Evolutionary conservation across 1,140 invertebrate species (phyloP), one percentile per base, ranked within the genome.

Genomic region (Bombyx mori): DNA sequence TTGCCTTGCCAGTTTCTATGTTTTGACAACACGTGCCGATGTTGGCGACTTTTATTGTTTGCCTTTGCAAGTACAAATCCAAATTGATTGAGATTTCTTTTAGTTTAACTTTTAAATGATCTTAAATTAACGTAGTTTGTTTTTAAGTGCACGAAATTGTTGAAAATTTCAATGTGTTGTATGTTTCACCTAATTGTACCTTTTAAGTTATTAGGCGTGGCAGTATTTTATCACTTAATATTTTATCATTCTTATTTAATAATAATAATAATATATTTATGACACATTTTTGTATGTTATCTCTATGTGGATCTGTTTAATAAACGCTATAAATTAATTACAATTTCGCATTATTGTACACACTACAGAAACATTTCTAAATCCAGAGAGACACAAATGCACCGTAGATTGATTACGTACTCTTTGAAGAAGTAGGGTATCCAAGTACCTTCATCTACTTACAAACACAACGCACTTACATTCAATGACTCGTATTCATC

Each of bases 1-100:
- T 82, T 81, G 82, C 73, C 79, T 84, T 82, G 82, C 82, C 82
- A 81, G 79, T 84, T 77, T 86, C 82, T 86, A 86, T 86, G 82
- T 84, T 83, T 77, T 82, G 72, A 77, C 71, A 80, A 75, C 75
- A 83, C 77, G 12, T 81, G 79, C 79, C 81, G 77, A 77, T 79
- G 73, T 79, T 79, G 65, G 73, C 75, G 72, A 80, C 75, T 73
- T 78, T 79, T 79, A 79, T 68, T 80, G 81, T 65, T 80, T 35
- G 26, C 26, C 26, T 80, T 74, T 82, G 80, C 82, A 81, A 86
- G 82, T 86, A 86, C 82, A 86, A 86, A 86, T 86, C 79, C 81
- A 72, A 86, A 77, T 77, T 81, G 82, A 86, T 82, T 86, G 80
- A 86, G 77, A 84, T 82, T 85, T 80, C 77, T 76, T 35, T 51